Evolutionary conservation across 2,888 invertebrate species (phyloP), one percentile per base, ranked within the genome.

Genomic region (Scrobipalpa atriplicella): DNA sequence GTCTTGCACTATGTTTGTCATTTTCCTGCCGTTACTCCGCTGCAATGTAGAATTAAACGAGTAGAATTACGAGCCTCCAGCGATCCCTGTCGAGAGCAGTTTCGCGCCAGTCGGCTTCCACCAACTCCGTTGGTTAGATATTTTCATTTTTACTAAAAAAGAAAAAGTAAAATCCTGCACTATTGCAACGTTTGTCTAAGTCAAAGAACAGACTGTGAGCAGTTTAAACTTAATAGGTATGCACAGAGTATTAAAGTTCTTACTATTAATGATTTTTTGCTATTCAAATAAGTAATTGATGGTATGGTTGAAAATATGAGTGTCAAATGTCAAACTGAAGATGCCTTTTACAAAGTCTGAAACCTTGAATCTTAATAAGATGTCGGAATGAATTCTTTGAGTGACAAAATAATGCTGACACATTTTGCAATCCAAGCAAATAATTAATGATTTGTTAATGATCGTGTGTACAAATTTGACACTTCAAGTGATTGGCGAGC

Each of bases 261-360:
- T 3, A 43, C 13, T 8, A 36, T 13, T 61, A n/a, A n/a, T 41
- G 19, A 41, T 61, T 61, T 29, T 61, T 61, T 13, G 19, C 19
- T n/a, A 19, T 41, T 18, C 61, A 41, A 19, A 61, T 10, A 54
- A 54, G 54, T 54, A 39, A 61, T 61, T 41, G 16, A 61, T 61
- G 21, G 41, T 41, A 19, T 61, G 61, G 39, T 61, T 58, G 58
- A 29, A 58, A 58, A 38, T n/a, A 11, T 18, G n/a, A 38, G 61
- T 41, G 61, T 61, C 61, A 61, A 61, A 41, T 61, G 19, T 7
- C 19, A 41, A 61, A 38, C n/a, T 61, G 19, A 61, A 61, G 61
- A 38, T 41, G 41, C 41, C 13, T 60, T 41, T 11, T 41, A 61
- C 11, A 18, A 39, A 41, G 39, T 41, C 16, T 39, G 2, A 60